phyloP scores from a whole-genome alignment of 2,888 invertebrate species.

The Lamellibrachia columna region DNA sequence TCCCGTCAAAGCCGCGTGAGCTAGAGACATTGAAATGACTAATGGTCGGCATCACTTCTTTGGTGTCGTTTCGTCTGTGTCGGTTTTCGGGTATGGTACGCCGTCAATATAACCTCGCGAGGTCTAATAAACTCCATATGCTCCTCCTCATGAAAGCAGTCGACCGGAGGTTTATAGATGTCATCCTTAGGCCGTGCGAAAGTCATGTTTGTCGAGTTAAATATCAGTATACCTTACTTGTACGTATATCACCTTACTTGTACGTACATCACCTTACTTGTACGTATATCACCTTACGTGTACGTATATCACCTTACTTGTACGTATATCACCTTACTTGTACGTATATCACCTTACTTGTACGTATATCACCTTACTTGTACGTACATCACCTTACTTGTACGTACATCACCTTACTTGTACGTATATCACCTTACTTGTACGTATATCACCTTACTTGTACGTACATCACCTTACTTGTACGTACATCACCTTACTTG shows the following conservation, averaged over 20 bases:
- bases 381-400: too few species aligned
- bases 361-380: too few species aligned
- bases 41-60: neutral
- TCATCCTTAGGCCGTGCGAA: neutral
- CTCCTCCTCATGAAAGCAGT: neutral
- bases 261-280: neutral
- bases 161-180: neutral
- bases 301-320: neutral
- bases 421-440: neutral
- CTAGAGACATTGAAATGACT: neutral
- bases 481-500: too few species aligned
- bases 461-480: neutral
- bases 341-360: too few species aligned
- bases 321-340: too few species aligned
- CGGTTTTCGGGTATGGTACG: neutral
- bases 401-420: neutral
- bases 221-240: neutral
- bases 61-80: neutral
- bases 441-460: neutral
- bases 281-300: too few species aligned
- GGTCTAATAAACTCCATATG: neutral
- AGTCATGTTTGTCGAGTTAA: neutral
- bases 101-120: neutral
- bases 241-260: too few species aligned
- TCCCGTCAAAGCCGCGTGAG: neutral